Conservation (phyloP, 2,113 vertebrate genomes). For the Ammodytes marinus region DNA sequence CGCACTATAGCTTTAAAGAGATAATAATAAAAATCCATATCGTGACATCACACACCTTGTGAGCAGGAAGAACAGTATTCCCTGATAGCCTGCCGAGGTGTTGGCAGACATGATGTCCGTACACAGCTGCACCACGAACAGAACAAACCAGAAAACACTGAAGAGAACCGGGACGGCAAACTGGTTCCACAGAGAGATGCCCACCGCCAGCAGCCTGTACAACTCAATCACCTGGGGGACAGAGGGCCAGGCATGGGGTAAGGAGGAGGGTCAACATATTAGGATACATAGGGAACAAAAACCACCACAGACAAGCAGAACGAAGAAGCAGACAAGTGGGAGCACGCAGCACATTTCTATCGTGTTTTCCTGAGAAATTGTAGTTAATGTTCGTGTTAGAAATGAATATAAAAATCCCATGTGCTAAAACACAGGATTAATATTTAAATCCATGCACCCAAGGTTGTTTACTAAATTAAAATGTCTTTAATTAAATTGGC, state of each 20-base stretch:
- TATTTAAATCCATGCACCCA: too few relatives aligned
- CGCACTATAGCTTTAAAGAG: neutral
- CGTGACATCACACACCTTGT: conserved; percentile 81
- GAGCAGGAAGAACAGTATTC: conserved; percentile 86
- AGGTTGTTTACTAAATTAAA: too few relatives aligned
- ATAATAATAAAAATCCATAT: neutral
- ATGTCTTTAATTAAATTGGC: neutral
- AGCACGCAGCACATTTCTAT: neutral
- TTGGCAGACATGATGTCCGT: conserved; percentile 70
- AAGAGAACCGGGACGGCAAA: conserved; percentile 89
- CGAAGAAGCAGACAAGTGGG: neutral
- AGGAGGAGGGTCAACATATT: neutral
- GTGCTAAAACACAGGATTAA: neutral
- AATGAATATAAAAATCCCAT: neutral
- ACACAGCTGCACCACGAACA: conserved; percentile 86
- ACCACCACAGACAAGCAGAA: neutral
- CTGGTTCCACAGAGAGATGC: conserved; percentile 87
- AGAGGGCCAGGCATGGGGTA: neutral
- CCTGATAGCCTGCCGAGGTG: conserved; percentile 78
- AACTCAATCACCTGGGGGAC: conserved; percentile 82
- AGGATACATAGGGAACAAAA: neutral
- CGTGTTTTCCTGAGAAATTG: neutral
- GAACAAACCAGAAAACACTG: conserved; percentile 89
- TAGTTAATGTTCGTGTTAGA: neutral
- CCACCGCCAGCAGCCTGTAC: conserved; percentile 85